A percentile compares a stretch with the other conserved stretches of the same genome.
phyloP scores from a whole-genome alignment of 2,888 invertebrate species.

The Nematopogon swammerdamellus region DNA sequence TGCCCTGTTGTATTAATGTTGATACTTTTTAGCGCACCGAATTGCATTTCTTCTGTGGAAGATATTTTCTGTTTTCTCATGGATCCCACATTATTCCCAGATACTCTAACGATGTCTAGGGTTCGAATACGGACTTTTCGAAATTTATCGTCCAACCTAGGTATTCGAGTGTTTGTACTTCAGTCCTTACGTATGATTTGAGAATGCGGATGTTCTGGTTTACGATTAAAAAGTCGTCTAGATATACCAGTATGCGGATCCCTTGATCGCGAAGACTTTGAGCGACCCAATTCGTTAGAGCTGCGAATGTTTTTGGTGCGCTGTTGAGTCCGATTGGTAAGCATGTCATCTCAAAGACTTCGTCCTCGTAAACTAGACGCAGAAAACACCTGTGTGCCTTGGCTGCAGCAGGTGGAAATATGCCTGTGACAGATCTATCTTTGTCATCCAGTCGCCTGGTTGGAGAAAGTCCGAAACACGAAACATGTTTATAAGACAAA shows the following conservation, averaged over 20 bases:
- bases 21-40: too few relatives aligned
- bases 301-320: constrained; percentile 14
- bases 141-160: background rate
- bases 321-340: constrained; percentile 16
- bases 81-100: background rate
- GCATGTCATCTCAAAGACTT: constrained; percentile 8
- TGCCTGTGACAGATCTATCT: background rate
- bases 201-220: constrained; percentile 4
- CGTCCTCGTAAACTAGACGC: constrained; percentile 6
- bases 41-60: too few relatives aligned
- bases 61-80: background rate
- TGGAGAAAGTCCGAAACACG: background rate
- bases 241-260: constrained; percentile 15
- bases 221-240: constrained; percentile 15
- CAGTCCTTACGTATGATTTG: background rate
- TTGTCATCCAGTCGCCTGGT: background rate
- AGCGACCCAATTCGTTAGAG: constrained; percentile 16
- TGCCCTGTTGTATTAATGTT: too few relatives aligned
- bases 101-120: background rate
- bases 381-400: constrained; percentile 11
- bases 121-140: background rate
- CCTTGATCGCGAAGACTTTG: constrained; percentile 8
- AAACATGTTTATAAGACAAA: background rate
- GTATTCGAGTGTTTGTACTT: background rate
- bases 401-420: background rate